A percentile compares a stretch with the other conserved stretches of the same genome.
Conservation (phyloP, 1,140 invertebrate species). For the Drosophila lini region DNA sequence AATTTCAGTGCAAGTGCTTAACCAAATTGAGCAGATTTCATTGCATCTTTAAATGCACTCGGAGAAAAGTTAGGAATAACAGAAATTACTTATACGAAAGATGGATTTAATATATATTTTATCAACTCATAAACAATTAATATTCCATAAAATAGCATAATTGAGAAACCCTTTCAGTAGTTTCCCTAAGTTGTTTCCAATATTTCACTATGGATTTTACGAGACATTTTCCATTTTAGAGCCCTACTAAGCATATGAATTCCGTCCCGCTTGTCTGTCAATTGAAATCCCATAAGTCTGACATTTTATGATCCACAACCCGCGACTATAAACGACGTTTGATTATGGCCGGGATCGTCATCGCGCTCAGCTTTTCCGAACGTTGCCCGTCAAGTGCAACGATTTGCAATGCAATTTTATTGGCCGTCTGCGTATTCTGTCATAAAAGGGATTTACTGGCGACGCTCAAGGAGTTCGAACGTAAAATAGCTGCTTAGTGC, state of each 20-base stretch:
- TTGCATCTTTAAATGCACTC: slow-evolving; percentile 4
- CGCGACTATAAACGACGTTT: slow-evolving; percentile 37
- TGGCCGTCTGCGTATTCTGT: slow-evolving; percentile 38
- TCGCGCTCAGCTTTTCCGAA: slow-evolving; percentile 9
- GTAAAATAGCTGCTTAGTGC: slow-evolving; percentile 16
- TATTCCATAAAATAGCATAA: neutral
- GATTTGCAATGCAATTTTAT: slow-evolving; percentile 65
- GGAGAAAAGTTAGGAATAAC: neutral
- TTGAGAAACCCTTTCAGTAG: neutral
- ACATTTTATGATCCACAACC: slow-evolving; percentile 45
- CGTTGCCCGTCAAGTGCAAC: slow-evolving; percentile 84
- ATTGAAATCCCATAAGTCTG: slow-evolving; percentile 34
- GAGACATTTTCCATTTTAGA: neutral
- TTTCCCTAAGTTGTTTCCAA: no score
- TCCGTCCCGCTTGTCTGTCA: slow-evolving; percentile 2
- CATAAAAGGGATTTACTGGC: slow-evolving; percentile 64
- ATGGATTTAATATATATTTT: no score
- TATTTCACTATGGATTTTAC: neutral
- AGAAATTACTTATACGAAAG: neutral
- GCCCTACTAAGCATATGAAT: neutral
- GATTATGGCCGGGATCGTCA: slow-evolving; percentile 43
- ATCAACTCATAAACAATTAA: no score
- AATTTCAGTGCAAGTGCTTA: slow-evolving; percentile 13
- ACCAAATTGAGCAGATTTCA: slow-evolving; percentile 11
- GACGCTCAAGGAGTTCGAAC: slow-evolving; percentile 13